phyloP scores from a whole-genome alignment of 2,888 invertebrate species.

The Marronus borbonicus region DNA sequence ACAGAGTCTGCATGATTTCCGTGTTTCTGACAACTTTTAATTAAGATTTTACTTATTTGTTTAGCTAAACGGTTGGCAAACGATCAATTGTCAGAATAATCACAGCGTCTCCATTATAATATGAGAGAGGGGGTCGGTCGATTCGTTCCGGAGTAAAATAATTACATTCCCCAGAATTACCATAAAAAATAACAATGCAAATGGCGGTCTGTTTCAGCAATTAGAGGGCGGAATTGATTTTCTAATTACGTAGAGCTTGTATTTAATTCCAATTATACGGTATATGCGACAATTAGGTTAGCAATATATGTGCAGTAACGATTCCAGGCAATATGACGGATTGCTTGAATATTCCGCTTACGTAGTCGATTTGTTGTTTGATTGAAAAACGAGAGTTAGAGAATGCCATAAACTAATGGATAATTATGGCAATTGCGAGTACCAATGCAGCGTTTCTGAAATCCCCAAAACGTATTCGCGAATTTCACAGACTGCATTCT shows the following conservation, averaged over 20 bases:
- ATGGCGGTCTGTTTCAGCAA: not conserved
- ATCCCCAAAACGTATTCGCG: no score
- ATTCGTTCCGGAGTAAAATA: slow-evolving; percentile 16
- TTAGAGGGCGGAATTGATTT: not conserved
- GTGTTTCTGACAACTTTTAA: slow-evolving; percentile 44
- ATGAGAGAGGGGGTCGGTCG: not conserved
- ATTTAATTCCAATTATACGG: slow-evolving; percentile 16
- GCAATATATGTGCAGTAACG: not conserved
- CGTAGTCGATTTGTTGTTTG: not conserved
- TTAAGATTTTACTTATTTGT: slow-evolving; percentile 43
- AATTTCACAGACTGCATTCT: no score
- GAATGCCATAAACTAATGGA: no score
- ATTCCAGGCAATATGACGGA: not conserved
- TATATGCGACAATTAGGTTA: not conserved
- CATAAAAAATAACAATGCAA: slow-evolving; percentile 25
- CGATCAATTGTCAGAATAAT: slow-evolving; percentile 20
- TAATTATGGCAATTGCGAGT: no score
- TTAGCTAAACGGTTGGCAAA: slow-evolving; percentile 24
- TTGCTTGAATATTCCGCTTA: not conserved
- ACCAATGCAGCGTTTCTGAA: no score
- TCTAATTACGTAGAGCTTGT: slow-evolving; percentile 3
- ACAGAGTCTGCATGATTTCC: slow-evolving; percentile 6
- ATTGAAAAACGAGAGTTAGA: no score
- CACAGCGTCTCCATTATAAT: slow-evolving; percentile 14
- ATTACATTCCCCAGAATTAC: slow-evolving; percentile 21